A percentile compares a stretch with the other conserved stretches of the same genome.
Conservation (phyloP, 2,888 invertebrate genomes). For the Siphlonurus alternatus region DNA sequence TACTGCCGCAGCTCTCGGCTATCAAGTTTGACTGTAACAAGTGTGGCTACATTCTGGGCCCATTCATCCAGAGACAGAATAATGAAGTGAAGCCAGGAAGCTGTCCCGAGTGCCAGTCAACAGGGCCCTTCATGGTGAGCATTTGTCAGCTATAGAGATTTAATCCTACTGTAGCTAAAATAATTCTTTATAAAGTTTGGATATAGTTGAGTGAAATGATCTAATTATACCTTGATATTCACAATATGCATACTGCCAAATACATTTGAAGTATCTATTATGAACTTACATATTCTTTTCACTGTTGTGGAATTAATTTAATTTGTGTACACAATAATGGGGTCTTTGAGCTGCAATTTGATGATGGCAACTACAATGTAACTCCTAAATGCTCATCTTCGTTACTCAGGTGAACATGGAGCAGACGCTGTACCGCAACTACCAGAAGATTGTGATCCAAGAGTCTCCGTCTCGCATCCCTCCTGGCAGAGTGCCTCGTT, state of each 20-base stretch:
- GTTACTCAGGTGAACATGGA: slow-evolving; percentile 87
- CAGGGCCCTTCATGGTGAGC: slow-evolving; percentile 81
- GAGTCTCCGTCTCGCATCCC: slow-evolving; percentile 97
- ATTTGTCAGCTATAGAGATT: no score
- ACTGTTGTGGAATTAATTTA: no score
- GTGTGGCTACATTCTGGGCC: slow-evolving; percentile 89
- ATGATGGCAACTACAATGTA: no score
- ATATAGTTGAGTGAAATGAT: not conserved
- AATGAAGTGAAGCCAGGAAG: slow-evolving; percentile 89
- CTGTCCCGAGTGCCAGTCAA: slow-evolving; percentile 95
- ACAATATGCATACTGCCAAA: no score
- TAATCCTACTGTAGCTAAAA: not conserved
- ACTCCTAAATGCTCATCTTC: no score
- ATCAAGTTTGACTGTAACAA: slow-evolving; percentile 96
- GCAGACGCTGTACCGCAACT: slow-evolving; percentile 95
- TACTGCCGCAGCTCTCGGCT: slow-evolving; percentile 85
- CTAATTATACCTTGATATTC: not conserved
- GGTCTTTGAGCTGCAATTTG: no score
- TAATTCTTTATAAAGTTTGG: not conserved
- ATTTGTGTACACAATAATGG: no score
- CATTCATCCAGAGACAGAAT: slow-evolving; percentile 86
- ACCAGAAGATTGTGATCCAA: slow-evolving; percentile 93
- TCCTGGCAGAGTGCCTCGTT: slow-evolving; percentile 90
- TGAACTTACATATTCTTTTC: no score
- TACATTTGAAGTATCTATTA: no score